A percentile compares a stretch with the other conserved stretches of the same genome.
Evolutionary conservation across 1,140 invertebrate species (phyloP).

Genomic region (Manduca sexta): DNA sequence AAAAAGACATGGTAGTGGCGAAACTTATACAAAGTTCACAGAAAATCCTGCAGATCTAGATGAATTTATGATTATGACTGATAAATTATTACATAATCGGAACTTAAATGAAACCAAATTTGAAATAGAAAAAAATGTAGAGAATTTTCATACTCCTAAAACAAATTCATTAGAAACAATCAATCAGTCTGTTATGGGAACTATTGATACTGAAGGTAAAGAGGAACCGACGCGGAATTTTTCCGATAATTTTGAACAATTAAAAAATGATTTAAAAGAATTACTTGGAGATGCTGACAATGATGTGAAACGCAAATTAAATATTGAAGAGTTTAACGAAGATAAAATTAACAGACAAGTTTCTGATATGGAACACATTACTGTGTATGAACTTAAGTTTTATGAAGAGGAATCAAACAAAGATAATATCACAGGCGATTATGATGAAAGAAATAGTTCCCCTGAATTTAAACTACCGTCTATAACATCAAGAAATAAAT

Average conservation of each 20-base stretch:
- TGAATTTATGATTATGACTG: conserved; percentile 60
- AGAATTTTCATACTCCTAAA: conserved; percentile 49
- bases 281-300: conserved; percentile 21
- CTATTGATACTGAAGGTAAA: not conserved
- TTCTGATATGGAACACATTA: conserved; percentile 58
- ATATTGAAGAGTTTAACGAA: not conserved
- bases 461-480: conserved; percentile 39
- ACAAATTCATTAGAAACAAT: conserved; percentile 53
- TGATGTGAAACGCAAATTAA: not conserved
- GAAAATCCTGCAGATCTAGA: conserved; percentile 53
- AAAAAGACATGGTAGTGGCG: conserved; percentile 53
- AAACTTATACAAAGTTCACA: conserved; percentile 63
- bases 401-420: conserved; percentile 20
- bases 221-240: conserved; percentile 31
- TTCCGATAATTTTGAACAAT: conserved; percentile 45
- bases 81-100: conserved; percentile 44
- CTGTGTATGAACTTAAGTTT: conserved; percentile 47
- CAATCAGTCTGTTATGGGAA: conserved; percentile 16
- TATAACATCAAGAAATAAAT: conserved; percentile 47
- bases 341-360: conserved; percentile 24
- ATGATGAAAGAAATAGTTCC: conserved; percentile 7
- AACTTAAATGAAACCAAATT: conserved; percentile 16
- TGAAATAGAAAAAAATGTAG: conserved; percentile 30
- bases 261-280: conserved; percentile 52
- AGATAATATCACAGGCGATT: conserved; percentile 11